Evolutionary conservation across 2,113 vertebrate species (phyloP).

Genomic region (Pseudolaguvia tuberculata): DNA sequence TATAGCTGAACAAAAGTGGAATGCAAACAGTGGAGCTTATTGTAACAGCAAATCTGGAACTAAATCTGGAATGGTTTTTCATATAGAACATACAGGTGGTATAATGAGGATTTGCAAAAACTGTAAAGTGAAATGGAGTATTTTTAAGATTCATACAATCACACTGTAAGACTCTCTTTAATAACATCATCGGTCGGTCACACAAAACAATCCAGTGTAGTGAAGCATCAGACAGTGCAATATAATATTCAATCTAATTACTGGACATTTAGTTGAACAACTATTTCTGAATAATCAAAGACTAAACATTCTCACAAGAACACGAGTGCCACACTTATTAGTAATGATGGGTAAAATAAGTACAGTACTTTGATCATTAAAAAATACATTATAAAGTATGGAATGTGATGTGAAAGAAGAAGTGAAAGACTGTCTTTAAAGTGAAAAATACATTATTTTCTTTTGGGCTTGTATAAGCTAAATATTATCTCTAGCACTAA

Average conservation of each 20-base stretch:
- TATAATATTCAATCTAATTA: background rate
- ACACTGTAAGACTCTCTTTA: background rate
- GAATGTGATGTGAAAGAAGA: constrained; percentile 2
- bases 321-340: background rate
- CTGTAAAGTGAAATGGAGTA: background rate
- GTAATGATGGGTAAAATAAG: background rate
- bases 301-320: background rate
- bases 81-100: background rate
- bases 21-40: background rate
- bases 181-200: background rate
- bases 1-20: background rate
- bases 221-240: background rate
- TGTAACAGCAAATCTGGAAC: background rate
- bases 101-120: background rate
- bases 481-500: background rate
- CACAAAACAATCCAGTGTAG: background rate
- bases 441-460: background rate
- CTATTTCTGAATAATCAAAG: background rate
- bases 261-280: background rate
- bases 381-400: background rate
- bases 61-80: background rate
- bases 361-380: background rate
- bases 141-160: background rate
- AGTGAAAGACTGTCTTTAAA: background rate
- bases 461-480: background rate